Percentiles rank a stretch among this genome's conserved stretches.
Conservation (phyloP, 2,888 invertebrate genomes). For the Luperina nickerlii region DNA sequence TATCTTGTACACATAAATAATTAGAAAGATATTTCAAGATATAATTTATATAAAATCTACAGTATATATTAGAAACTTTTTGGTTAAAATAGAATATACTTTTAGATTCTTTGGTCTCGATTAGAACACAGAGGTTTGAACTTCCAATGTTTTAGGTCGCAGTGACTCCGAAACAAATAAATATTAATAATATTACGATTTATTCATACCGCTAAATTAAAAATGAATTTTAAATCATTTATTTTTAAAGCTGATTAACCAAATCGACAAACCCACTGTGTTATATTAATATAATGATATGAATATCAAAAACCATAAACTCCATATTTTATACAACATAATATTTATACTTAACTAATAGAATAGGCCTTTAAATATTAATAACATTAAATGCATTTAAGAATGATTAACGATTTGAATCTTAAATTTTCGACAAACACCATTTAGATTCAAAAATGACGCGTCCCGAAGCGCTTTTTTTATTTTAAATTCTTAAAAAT, state of each 20-base stretch:
- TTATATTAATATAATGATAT: constrained; percentile 45
- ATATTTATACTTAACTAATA: constrained; percentile 40
- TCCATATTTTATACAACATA: constrained; percentile 41
- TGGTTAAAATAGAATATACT: constrained; percentile 37
- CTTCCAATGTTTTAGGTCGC: constrained; percentile 45
- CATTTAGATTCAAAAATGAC: constrained; percentile 78
- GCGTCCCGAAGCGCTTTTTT: constrained; percentile 79
- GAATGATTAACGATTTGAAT: constrained; percentile 56
- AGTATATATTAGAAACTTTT: constrained; percentile 64
- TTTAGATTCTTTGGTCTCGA: constrained; percentile 69
- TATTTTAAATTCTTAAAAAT: constrained; percentile 48
- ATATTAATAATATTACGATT: constrained; percentile 23
- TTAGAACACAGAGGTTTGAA: constrained; percentile 67
- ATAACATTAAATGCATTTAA: constrained; percentile 68
- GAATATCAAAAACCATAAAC: constrained; percentile 39
- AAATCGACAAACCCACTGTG: constrained; percentile 48
- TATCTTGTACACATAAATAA: constrained; percentile 26
- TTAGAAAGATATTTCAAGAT: constrained; percentile 7
- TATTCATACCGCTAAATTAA: constrained; percentile 35
- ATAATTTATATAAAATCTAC: constrained; percentile 67
- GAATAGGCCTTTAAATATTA: constrained; percentile 47
- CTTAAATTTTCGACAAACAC: constrained; percentile 73
- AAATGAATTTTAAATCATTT: constrained; percentile 33
- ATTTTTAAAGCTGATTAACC: constrained; percentile 69
- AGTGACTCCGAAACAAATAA: constrained; percentile 43